phyloP scores from a whole-genome alignment of 2,888 invertebrate species.

The Dioctria rufipes region DNA sequence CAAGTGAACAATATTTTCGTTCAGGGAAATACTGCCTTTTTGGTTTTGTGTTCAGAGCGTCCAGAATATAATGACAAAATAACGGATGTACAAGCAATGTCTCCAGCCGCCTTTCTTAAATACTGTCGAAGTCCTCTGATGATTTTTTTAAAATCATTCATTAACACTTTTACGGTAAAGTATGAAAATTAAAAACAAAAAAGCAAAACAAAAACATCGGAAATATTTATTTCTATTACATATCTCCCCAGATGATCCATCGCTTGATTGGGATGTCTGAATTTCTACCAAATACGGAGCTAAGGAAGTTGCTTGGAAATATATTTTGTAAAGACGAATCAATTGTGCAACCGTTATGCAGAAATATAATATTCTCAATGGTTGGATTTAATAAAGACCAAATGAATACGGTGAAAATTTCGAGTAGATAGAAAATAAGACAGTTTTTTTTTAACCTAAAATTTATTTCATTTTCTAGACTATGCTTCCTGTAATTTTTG shows the following conservation, averaged over 20 bases:
- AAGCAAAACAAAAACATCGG: too few species aligned
- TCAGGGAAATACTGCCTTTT: constrained; percentile 79
- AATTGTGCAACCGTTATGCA: constrained; percentile 76
- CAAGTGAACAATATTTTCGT: not conserved
- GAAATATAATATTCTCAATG: constrained; percentile 78
- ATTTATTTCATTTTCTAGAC: constrained; percentile 71
- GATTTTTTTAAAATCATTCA: constrained; percentile 70
- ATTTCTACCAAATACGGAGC: constrained; percentile 76
- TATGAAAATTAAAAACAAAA: not conserved
- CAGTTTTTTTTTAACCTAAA: not conserved
- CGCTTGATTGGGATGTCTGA: constrained; percentile 71
- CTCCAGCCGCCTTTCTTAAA: constrained; percentile 79
- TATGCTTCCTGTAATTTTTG: constrained; percentile 79
- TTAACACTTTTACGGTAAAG: constrained; percentile 71
- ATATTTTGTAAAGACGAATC: constrained; percentile 74
- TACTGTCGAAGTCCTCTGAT: constrained; percentile 74
- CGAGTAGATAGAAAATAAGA: not conserved
- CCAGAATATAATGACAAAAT: constrained; percentile 80
- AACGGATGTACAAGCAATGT: constrained; percentile 77
- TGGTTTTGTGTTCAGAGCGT: constrained; percentile 77
- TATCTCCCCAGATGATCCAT: not conserved
- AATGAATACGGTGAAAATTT: constrained; percentile 71
- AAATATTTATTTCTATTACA: not conserved
- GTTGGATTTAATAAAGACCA: constrained; percentile 75
- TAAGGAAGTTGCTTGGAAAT: constrained; percentile 73